These are phyloP conservation scores for Variabilichromis moorii DNA, from an alignment of 2,113 vertebrate species.

Conservation along the genomic window DNA sequence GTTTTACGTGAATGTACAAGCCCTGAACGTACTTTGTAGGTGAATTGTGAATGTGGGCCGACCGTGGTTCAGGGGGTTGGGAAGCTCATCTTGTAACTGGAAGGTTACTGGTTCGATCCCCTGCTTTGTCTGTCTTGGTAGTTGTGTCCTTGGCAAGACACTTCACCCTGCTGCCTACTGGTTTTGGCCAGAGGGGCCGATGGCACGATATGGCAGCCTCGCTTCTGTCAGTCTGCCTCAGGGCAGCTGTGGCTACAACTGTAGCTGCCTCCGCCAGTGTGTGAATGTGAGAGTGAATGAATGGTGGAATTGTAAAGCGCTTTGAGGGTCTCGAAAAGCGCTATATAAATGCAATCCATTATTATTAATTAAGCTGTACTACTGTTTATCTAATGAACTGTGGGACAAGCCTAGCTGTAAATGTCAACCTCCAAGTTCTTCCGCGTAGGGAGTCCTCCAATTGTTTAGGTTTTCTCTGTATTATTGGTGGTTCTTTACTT, in stretches of 20 bases:
- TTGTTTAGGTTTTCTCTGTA: background rate
- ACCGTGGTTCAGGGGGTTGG: background rate
- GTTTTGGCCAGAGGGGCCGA: background rate
- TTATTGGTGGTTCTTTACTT: background rate
- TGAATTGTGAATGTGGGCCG: fast-evolving
- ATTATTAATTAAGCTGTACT: background rate
- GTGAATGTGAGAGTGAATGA: background rate
- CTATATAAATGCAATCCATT: background rate
- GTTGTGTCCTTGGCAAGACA: background rate
- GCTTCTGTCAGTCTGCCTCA: fast-evolving
- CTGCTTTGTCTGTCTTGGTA: fast-evolving
- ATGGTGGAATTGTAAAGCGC: fast-evolving
- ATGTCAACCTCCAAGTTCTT: background rate
- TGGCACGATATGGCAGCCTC: fast-evolving
- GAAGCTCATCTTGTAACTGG: background rate
- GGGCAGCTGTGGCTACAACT: background rate
- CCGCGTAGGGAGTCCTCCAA: fast-evolving
- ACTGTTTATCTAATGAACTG: background rate
- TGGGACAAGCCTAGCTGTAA: background rate
- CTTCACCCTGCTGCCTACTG: background rate
- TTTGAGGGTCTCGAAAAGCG: fast-evolving
- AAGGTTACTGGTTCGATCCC: fast-evolving
- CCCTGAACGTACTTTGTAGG: fast-evolving
- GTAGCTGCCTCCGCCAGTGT: background rate
- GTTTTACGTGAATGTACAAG: background rate